Conservation (phyloP, 1,140 invertebrate species). For the Drosophila grimshawi region DNA sequence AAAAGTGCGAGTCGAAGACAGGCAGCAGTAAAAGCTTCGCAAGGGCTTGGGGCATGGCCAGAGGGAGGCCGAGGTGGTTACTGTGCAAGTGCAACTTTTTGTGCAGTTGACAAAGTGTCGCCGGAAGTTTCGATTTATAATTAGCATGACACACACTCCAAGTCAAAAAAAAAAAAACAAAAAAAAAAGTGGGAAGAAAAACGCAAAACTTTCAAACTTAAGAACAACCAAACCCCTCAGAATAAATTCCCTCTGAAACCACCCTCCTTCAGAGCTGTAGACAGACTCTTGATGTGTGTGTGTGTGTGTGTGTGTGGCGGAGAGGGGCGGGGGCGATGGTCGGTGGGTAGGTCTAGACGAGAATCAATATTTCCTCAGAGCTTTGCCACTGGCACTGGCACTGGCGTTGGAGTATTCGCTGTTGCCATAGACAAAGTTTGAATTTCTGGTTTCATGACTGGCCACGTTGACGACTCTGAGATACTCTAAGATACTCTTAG, state of each 20-base stretch:
- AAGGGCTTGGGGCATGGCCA: background rate
- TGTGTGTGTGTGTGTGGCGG: background rate
- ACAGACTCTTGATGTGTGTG: constrained; percentile 3
- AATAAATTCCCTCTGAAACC: background rate
- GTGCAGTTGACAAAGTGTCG: constrained; percentile 80
- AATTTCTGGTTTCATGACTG: constrained; percentile 61
- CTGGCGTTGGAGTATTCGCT: constrained; percentile 19
- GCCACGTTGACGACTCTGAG: constrained; percentile 10
- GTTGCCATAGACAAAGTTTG: constrained; percentile 66
- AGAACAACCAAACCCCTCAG: constrained; percentile 9
- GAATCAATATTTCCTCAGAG: constrained; percentile 78
- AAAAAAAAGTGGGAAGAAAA: constrained; percentile 73
- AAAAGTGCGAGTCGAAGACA: constrained; percentile 56
- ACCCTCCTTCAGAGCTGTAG: constrained; percentile 5
- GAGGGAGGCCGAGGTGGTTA: background rate
- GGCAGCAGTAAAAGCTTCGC: background rate
- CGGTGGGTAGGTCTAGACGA: constrained; percentile 32
- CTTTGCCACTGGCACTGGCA: constrained; percentile 14
- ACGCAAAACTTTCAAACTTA: constrained; percentile 74
- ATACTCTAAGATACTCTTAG: constrained; percentile 4
- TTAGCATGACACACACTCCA: constrained; percentile 80
- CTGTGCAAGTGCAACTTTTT: constrained; percentile 30
- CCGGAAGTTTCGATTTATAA: constrained; percentile 81
- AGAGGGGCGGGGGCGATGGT: background rate
- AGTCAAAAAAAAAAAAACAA: constrained; percentile 74